Conservation (phyloP, 2,888 invertebrate genomes). For the Drosophila nr. fundita region DNA sequence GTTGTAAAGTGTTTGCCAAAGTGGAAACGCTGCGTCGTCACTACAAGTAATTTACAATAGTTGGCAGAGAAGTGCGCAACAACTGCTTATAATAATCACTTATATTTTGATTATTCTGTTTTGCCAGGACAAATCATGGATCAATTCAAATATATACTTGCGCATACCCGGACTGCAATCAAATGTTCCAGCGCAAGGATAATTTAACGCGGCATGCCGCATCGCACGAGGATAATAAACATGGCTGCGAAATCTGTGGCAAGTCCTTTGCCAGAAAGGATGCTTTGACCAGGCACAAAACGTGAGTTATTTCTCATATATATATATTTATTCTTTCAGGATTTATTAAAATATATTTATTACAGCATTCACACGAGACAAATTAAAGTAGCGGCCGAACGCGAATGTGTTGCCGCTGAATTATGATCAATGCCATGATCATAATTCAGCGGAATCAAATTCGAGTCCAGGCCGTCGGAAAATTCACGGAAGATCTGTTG, state of each 20-base stretch:
- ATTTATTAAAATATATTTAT: not conserved
- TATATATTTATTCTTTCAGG: not conserved
- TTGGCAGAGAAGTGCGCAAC: not conserved
- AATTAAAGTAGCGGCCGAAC: not conserved
- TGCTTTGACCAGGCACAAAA: conserved; percentile 41
- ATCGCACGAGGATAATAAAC: conserved; percentile 37
- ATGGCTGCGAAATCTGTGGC: conserved; percentile 42
- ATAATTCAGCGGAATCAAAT: not conserved
- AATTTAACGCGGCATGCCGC: conserved; percentile 46
- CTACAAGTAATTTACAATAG: conserved; percentile 22
- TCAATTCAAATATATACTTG: conserved; percentile 34
- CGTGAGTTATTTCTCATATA: conserved; percentile 10
- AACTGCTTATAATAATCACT: not conserved
- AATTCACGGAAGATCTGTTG: conserved; percentile 1
- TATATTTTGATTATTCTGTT: not conserved
- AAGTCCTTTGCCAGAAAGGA: conserved; percentile 50
- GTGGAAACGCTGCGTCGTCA: conserved; percentile 47
- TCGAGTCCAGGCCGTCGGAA: not conserved
- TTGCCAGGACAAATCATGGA: conserved; percentile 43
- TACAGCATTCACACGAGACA: conserved; percentile 38
- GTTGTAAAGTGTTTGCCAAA: conserved; percentile 37
- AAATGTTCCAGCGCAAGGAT: conserved; percentile 58
- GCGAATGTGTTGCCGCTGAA: not conserved
- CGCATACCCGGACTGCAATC: conserved; percentile 36
- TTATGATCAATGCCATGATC: not conserved